phyloP scores from a whole-genome alignment of 2,888 invertebrate species.

The Cantharis rufa region DNA sequence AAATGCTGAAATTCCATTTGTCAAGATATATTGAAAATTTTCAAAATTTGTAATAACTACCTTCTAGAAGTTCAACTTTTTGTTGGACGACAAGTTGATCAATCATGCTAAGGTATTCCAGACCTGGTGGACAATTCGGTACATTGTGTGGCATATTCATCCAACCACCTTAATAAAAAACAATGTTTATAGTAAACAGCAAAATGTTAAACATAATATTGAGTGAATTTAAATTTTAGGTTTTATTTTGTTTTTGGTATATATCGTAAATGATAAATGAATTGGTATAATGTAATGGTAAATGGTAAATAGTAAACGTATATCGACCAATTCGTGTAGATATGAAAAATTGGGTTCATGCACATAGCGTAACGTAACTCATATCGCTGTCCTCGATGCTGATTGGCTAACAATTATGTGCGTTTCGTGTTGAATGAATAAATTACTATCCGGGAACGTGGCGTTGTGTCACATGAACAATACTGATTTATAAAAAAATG shows the following conservation, averaged over 20 bases:
- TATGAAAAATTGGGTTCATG: too few species aligned
- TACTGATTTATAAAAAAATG: too few species aligned
- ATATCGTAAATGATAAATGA: too few species aligned
- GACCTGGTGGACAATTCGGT: conserved; percentile 2
- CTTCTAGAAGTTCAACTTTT: not conserved
- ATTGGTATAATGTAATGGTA: too few species aligned
- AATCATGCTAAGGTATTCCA: not conserved
- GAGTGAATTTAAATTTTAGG: too few species aligned
- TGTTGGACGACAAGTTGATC: not conserved
- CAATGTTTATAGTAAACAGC: not conserved
- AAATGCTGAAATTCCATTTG: conserved; percentile 61
- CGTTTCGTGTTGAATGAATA: not conserved
- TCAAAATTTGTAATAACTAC: not conserved
- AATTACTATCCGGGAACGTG: not conserved
- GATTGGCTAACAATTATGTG: not conserved
- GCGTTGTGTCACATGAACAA: too few species aligned
- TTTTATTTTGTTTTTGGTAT: too few species aligned
- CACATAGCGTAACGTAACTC: too few species aligned
- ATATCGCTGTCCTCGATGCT: not conserved
- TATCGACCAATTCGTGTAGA: too few species aligned
- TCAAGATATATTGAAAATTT: not conserved
- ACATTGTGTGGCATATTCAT: conserved; percentile 4
- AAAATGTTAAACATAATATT: not conserved
- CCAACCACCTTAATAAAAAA: conserved; percentile 1
- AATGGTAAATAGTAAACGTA: too few species aligned